These are phyloP conservation scores for Carcina quercana DNA, from an alignment of 2,888 invertebrate species.

Conservation along the genomic window DNA sequence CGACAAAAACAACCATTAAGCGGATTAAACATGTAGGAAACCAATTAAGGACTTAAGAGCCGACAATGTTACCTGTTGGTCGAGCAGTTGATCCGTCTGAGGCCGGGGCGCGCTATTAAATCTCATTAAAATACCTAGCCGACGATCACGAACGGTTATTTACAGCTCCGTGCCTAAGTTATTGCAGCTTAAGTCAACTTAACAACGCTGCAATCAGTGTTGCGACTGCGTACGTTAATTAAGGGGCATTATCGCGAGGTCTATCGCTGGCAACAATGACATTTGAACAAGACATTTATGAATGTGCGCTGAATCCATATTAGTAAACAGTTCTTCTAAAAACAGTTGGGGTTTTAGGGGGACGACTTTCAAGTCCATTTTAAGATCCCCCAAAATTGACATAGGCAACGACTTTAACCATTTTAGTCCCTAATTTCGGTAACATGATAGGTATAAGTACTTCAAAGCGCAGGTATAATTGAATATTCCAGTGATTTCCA, in stretches of 20 bases:
- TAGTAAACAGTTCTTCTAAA: no score
- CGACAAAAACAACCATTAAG: slow-evolving; percentile 52
- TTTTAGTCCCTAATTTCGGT: no score
- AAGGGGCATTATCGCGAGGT: slow-evolving; percentile 53
- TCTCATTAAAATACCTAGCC: slow-evolving; percentile 61
- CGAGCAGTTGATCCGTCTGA: slow-evolving; percentile 24
- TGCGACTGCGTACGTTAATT: slow-evolving; percentile 54
- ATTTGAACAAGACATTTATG: slow-evolving; percentile 22
- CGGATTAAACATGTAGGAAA: slow-evolving; percentile 58
- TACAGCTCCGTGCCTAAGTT: slow-evolving; percentile 44
- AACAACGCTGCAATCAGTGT: slow-evolving; percentile 46
- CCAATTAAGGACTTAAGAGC: slow-evolving; percentile 59
- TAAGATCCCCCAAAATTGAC: no score
- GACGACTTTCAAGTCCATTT: no score
- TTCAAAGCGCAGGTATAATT: no score
- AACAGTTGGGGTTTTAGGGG: no score
- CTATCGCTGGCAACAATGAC: slow-evolving; percentile 29
- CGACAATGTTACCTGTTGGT: slow-evolving; percentile 41
- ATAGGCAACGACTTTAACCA: no score
- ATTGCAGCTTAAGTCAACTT: slow-evolving; percentile 46
- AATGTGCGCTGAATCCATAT: slow-evolving; percentile 19
- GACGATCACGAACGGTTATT: slow-evolving; percentile 59
- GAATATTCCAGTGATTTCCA: no score
- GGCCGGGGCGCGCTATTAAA: slow-evolving; percentile 44
- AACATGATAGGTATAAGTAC: no score